Evolutionary conservation across 2,888 invertebrate genomes (phyloP).

Genomic region (Gastrophysa polygoni): DNA sequence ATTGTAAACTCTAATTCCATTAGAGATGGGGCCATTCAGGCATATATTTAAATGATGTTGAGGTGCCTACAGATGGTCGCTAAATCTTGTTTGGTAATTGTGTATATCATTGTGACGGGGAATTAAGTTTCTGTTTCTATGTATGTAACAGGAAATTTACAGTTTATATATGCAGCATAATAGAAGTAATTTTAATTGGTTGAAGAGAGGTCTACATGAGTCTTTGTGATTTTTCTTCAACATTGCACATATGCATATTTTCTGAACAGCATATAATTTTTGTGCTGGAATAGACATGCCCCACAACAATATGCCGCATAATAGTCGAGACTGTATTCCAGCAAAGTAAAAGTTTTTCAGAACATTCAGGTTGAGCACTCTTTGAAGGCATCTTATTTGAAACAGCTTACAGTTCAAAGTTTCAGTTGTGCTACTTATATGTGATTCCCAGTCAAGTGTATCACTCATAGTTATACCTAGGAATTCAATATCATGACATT

Average conservation of each 20-base stretch:
- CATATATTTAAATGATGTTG: not conserved
- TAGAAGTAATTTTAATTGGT: slow-evolving; percentile 4
- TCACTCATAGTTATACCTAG: slow-evolving; percentile 7
- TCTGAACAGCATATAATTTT: not conserved
- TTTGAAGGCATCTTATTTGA: slow-evolving; percentile 2
- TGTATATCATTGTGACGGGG: not conserved
- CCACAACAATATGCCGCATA: not conserved
- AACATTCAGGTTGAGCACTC: slow-evolving; percentile 2
- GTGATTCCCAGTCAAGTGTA: slow-evolving; percentile 3
- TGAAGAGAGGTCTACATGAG: not conserved
- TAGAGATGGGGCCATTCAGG: not conserved
- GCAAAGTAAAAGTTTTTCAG: not conserved
- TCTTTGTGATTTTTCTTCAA: slow-evolving; percentile 1
- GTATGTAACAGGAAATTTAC: slow-evolving; percentile 7
- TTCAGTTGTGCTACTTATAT: not conserved
- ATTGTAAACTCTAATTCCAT: slow-evolving; percentile 7
- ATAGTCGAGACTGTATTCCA: not conserved
- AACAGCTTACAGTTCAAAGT: not conserved
- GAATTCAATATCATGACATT: not conserved
- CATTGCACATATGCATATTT: slow-evolving; percentile 4
- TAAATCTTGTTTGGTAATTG: slow-evolving; percentile 7
- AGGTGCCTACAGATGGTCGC: not conserved
- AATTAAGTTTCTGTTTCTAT: not conserved
- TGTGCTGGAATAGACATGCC: not conserved
- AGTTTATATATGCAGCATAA: not conserved